Percentiles rank a stretch among this genome's conserved stretches.
phyloP scores from a whole-genome alignment of 2,888 invertebrate species.

The Scaptomyza cyrtandrae region DNA sequence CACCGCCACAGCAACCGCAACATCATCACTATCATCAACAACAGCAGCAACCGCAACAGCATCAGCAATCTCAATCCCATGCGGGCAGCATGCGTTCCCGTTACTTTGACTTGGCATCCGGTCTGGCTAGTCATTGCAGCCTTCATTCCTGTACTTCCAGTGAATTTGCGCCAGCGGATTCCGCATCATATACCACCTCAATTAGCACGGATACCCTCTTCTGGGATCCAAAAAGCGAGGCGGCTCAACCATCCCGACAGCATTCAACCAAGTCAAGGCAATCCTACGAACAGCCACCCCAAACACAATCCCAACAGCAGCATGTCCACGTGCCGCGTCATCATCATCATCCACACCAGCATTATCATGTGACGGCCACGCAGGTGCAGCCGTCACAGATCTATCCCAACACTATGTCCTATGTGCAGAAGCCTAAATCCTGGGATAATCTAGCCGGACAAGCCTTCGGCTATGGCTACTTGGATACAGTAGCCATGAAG shows the following conservation, averaged over 20 bases:
- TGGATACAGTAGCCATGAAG: constrained; percentile 87
- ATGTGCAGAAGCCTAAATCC: constrained; percentile 91
- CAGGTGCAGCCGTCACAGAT: constrained; percentile 85
- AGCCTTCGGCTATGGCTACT: constrained; percentile 93
- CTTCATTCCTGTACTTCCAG: constrained; percentile 93
- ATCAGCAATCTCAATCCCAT: constrained; percentile 82
- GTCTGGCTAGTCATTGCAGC: constrained; percentile 91
- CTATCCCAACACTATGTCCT: constrained; percentile 84
- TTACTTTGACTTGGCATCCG: constrained; percentile 88
- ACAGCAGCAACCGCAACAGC: constrained; percentile 84
- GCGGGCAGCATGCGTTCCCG: constrained; percentile 85
- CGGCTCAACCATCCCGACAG: constrained; percentile 84
- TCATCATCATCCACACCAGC: constrained; percentile 82
- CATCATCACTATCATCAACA: constrained; percentile 81
- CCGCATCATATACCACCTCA: constrained; percentile 93
- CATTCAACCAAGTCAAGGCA: constrained; percentile 86
- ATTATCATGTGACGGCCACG: constrained; percentile 83
- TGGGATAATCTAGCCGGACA: constrained; percentile 96
- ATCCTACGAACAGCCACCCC: constrained; percentile 81
- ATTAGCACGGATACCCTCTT: constrained; percentile 94
- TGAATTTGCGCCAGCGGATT: constrained; percentile 89
- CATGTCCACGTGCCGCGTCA: constrained; percentile 66
- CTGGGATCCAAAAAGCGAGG: constrained; percentile 88
- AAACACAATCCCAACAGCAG: constrained; percentile 84
- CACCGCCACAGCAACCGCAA: constrained; percentile 48